These are phyloP conservation scores for Ylistrum balloti DNA, from an alignment of 1,140 invertebrate genomes.

Conservation along the genomic window DNA sequence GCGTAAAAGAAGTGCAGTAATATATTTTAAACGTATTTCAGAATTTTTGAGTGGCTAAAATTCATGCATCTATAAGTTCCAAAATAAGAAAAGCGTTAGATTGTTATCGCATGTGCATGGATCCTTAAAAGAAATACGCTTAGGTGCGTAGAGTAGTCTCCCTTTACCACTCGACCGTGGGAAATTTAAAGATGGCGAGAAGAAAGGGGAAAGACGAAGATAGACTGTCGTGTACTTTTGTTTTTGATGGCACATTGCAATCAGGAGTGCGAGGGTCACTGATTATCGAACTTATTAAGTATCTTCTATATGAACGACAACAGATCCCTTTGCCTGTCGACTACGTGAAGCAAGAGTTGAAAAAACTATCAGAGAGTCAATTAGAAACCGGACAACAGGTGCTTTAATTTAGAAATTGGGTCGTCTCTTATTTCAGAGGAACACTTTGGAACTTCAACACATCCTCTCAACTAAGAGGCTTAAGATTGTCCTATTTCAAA, in stretches of 20 bases:
- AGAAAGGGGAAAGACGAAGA: background rate
- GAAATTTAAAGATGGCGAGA: slow-evolving; percentile 25
- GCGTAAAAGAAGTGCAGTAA: too few relatives aligned
- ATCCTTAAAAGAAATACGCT: too few relatives aligned
- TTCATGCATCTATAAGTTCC: too few relatives aligned
- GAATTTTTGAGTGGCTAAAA: too few relatives aligned
- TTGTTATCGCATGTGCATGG: too few relatives aligned
- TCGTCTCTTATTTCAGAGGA: too few relatives aligned
- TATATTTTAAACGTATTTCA: too few relatives aligned
- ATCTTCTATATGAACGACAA: background rate
- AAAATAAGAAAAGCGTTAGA: too few relatives aligned
- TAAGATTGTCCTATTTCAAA: too few relatives aligned
- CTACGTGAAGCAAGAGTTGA: slow-evolving; percentile 12
- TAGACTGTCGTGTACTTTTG: background rate
- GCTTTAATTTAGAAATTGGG: too few relatives aligned
- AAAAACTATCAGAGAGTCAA: background rate
- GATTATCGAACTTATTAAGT: slow-evolving; percentile 15
- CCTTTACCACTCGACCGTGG: background rate
- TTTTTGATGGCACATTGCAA: background rate
- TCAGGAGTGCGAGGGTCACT: background rate
- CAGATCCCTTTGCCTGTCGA: slow-evolving; percentile 4
- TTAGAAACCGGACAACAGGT: background rate
- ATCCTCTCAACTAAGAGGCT: too few relatives aligned
- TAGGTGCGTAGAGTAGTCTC: background rate
- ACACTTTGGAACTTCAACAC: too few relatives aligned